Conservation (phyloP, 1,140 invertebrate genomes). For the Drosophila truncata region DNA sequence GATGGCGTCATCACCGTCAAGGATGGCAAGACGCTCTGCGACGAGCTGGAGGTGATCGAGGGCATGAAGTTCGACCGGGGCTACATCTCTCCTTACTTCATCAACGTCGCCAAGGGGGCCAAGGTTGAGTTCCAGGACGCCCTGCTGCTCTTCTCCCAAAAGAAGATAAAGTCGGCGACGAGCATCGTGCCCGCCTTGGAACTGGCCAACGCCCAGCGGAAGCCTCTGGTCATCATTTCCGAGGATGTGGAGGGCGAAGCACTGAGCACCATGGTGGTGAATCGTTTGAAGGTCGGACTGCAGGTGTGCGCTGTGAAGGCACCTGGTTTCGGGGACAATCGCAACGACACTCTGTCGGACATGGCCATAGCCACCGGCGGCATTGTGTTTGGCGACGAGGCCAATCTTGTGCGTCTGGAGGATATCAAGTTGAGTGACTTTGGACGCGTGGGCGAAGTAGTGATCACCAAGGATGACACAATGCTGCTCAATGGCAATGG, state of each 20-base stretch:
- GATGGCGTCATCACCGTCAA: conserved; percentile 99
- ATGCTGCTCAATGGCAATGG: conserved; percentile 96
- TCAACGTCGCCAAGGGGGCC: conserved; percentile 98
- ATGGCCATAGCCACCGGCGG: conserved; percentile 99
- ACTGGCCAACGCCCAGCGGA: conserved; percentile 96
- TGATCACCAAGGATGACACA: conserved; percentile 99
- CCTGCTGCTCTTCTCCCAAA: conserved; percentile 96
- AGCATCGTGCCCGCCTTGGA: conserved; percentile 99
- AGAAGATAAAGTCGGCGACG: conserved; percentile 98
- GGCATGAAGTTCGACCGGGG: conserved; percentile 99
- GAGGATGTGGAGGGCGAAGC: conserved; percentile 99
- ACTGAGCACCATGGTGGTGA: conserved; percentile 98
- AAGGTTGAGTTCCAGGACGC: conserved; percentile 99
- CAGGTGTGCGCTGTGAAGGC: conserved; percentile 99
- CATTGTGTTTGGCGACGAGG: conserved; percentile 99
- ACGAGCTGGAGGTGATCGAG: conserved; percentile 99
- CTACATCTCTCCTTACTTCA: conserved; percentile 99
- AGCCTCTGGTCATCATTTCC: conserved; percentile 98
- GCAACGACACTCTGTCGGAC: conserved; percentile 97
- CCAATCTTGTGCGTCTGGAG: conserved; percentile 97
- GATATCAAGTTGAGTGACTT: conserved; percentile 95
- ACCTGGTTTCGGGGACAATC: conserved; percentile 99
- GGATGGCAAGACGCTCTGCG: conserved; percentile 98
- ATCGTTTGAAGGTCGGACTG: conserved; percentile 98
- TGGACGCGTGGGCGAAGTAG: conserved; percentile 96